Conservation (phyloP, 2,888 invertebrate genomes). For the Melanargia galathea region DNA sequence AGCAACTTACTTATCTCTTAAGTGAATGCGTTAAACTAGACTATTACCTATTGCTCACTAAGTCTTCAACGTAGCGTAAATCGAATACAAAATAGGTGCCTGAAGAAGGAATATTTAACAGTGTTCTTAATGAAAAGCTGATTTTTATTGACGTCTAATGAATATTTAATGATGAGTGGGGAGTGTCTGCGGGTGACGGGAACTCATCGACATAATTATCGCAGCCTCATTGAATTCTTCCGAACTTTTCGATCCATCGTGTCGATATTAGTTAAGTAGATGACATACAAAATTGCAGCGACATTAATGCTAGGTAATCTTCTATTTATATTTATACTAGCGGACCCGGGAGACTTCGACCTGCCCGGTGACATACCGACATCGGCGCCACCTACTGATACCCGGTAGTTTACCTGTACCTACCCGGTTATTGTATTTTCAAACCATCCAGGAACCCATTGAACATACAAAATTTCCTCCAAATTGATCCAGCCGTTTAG, state of each 20-base stretch:
- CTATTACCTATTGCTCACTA: not conserved
- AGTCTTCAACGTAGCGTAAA: not conserved
- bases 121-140: conserved; percentile 27
- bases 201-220: conserved; percentile 70
- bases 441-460: too few relatives aligned
- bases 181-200: conserved; percentile 58
- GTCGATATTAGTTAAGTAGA: conserved; percentile 31
- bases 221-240: conserved; percentile 70
- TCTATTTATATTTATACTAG: not conserved
- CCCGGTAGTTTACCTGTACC: too few relatives aligned
- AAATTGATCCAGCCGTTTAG: too few relatives aligned
- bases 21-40: too few relatives aligned
- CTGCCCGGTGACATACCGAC: too few relatives aligned
- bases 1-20: too few relatives aligned
- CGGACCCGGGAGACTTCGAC: too few relatives aligned
- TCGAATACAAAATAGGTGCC: conserved; percentile 1
- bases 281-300: conserved; percentile 27
- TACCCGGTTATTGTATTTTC: too few relatives aligned
- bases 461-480: too few relatives aligned
- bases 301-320: not conserved
- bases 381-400: too few relatives aligned
- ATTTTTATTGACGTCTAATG: conserved; percentile 51
- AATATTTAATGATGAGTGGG: conserved; percentile 72
- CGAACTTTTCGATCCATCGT: conserved; percentile 34
- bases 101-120: conserved; percentile 23